Percentiles rank a stretch among this genome's conserved stretches.
phyloP scores from a whole-genome alignment of 2,888 invertebrate genomes.

The Polydesmus complanatus region DNA sequence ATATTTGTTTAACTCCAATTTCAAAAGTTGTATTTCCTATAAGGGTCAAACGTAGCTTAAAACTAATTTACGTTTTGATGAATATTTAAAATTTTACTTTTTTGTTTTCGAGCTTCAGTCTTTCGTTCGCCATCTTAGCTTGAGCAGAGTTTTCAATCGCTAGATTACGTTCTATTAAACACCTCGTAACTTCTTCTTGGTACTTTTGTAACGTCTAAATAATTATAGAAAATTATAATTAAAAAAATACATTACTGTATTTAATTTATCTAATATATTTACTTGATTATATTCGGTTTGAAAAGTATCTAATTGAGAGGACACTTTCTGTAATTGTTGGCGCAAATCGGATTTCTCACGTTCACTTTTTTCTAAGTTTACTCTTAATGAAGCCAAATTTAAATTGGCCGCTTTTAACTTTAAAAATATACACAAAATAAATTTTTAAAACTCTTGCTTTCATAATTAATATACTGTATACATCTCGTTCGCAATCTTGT shows the following conservation, averaged over 20 bases:
- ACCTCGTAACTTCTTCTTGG: not conserved
- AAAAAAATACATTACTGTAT: too few relatives aligned
- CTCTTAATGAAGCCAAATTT: not conserved
- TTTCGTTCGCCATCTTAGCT: not conserved
- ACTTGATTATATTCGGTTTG: not conserved
- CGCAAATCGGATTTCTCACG: not conserved
- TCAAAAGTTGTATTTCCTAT: not conserved
- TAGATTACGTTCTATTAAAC: not conserved
- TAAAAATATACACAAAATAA: not conserved
- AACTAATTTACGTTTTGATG: not conserved
- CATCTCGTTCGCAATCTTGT: not conserved
- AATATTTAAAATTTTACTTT: not conserved
- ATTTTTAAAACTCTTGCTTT: not conserved
- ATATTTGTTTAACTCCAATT: not conserved
- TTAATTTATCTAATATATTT: too few relatives aligned
- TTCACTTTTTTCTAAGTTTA: not conserved
- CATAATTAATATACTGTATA: not conserved
- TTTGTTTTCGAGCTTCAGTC: not conserved
- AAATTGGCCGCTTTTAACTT: not conserved
- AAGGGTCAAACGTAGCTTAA: not conserved
- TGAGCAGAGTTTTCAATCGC: not conserved
- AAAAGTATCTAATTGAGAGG: not conserved
- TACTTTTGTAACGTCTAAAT: not conserved
- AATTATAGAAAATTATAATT: not conserved
- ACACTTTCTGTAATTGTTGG: not conserved